Base-by-base conservation (phyloP, 2,113 vertebrate species). In the Tauraco erythrolophus region DNA sequence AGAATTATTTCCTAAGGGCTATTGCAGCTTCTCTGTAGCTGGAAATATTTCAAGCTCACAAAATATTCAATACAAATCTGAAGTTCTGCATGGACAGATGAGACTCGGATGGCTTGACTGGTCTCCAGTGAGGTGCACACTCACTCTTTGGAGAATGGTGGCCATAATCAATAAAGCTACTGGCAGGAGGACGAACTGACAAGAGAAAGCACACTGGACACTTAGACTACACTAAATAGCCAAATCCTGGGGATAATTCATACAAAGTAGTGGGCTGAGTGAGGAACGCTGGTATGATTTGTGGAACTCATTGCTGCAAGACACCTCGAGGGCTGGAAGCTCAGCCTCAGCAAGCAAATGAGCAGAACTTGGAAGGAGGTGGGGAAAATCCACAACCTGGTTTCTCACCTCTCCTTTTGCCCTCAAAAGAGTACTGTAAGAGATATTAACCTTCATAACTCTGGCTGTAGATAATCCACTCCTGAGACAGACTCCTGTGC, bases 321-420 rank as follows among this genome's bases (percentile, higher is more conserved):
- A 25, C 51, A 43, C 45, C 0, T 0, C 0, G 0, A 70, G 39
- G 31, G 10, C 35, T 66, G 30, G 61, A 68, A 71, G 27, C 41
- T 57, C 41, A 35, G 41, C 50, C 31, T 39, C 21, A 45, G 35
- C 31, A 48, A 79, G 33, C 23, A 74, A 78, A 75, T 3, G 21
- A 74, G 14, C 60, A 74, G 56, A 78, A 14, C 13, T 43, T 43
- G 45, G 19, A 46, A 82, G 43, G n/a, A 58, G 16, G 22, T 19
- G 24, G 45, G 24, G 27, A 15, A 56, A 54, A 60, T 50, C 8
- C 54, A 91, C 37, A 53, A 60, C 6, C 10, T 35, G 19, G 13
- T 60, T 93, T 88, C 41, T 72, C 11, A 30, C 21, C 22, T 69
- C 39, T 81, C 43, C 21, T 81, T 37, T 68, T 81, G 11, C 17